Conservation (phyloP, 2,113 vertebrate genomes). For the Pimephales promelas region DNA sequence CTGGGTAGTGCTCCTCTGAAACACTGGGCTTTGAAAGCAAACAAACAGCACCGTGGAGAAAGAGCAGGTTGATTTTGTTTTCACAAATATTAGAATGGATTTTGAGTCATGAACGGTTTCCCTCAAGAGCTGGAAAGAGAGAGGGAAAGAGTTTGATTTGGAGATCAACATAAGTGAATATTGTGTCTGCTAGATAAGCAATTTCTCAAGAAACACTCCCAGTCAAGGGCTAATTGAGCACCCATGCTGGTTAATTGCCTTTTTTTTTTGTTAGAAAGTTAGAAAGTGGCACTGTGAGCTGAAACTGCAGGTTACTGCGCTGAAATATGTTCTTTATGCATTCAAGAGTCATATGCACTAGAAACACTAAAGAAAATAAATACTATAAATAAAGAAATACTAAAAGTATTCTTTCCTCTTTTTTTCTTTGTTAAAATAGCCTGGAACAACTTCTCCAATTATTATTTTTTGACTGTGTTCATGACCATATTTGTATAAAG, state of each 20-base stretch:
- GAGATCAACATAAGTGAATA: slow-evolving; percentile 59
- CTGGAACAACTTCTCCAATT: slow-evolving; percentile 4
- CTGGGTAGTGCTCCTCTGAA: slow-evolving; percentile 1
- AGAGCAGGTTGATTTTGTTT: slow-evolving; percentile 66
- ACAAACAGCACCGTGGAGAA: slow-evolving; percentile 68
- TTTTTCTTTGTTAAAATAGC: background rate
- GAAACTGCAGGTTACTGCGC: background rate
- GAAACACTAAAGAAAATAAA: no score
- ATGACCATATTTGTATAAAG: background rate
- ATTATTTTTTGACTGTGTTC: background rate
- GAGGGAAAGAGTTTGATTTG: slow-evolving; percentile 58
- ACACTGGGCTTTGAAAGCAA: slow-evolving; percentile 58
- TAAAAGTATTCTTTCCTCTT: background rate
- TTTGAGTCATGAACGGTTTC: slow-evolving; percentile 67
- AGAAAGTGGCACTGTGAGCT: slow-evolving; percentile 11
- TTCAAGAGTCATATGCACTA: background rate
- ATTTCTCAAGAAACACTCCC: slow-evolving; percentile 49
- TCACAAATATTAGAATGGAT: slow-evolving; percentile 73
- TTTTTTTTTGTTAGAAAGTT: no score
- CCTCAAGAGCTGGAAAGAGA: slow-evolving; percentile 25
- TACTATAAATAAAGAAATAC: no score
- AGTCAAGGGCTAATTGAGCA: slow-evolving; percentile 54
- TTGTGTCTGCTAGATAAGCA: slow-evolving; percentile 56
- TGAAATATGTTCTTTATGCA: background rate
- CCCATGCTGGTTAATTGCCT: slow-evolving; percentile 42